Percentiles rank a stretch among this genome's conserved stretches.
Conservation (phyloP, 2,797 vertebrate genomes). For the Bradypodion ventrale region DNA sequence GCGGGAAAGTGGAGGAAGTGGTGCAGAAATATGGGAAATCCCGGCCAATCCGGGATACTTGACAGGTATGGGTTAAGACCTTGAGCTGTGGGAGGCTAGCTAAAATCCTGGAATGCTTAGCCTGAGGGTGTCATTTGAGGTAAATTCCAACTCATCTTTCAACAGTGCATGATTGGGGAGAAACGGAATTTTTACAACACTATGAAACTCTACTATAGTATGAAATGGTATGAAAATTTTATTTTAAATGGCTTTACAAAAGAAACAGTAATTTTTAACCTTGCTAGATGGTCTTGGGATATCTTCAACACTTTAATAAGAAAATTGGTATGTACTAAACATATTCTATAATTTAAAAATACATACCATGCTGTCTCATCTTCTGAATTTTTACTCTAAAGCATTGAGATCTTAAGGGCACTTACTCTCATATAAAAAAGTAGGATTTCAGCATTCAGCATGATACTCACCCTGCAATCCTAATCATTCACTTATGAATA, state of each 20-base stretch:
- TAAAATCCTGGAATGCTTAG: no score
- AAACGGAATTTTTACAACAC: no score
- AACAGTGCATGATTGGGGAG: no score
- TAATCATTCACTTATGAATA: no score
- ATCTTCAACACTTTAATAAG: neutral
- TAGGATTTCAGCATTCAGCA: neutral
- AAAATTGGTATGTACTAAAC: neutral
- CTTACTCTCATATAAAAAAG: neutral
- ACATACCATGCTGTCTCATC: neutral
- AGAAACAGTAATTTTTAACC: neutral
- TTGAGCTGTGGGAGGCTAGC: no score
- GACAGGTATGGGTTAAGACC: no score
- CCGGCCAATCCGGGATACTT: no score
- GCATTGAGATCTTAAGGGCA: neutral
- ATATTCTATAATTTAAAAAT: neutral
- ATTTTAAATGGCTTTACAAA: neutral
- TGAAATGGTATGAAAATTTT: neutral
- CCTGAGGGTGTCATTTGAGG: no score
- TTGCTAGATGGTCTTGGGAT: neutral
- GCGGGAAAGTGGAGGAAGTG: no score
- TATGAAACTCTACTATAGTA: neutral
- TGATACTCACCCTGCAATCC: neutral
- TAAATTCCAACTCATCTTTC: no score
- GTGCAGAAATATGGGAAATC: no score
- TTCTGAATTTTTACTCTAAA: neutral